Percentiles rank a stretch among this genome's conserved stretches.
phyloP scores from a whole-genome alignment of 2,113 vertebrate genomes.

The Ariopsis seemanni region DNA sequence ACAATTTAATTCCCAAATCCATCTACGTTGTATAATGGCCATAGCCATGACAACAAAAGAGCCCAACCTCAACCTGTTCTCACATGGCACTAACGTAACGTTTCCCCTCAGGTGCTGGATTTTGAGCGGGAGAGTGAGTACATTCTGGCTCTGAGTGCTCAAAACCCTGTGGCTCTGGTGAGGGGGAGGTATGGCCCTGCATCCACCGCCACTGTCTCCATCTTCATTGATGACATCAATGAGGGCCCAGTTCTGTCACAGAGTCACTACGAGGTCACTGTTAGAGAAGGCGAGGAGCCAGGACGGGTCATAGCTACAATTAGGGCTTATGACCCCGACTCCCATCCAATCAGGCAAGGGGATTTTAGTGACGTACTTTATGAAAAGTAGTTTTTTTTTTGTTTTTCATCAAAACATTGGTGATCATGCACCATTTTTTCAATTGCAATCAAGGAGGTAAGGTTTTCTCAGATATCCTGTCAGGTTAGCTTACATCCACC shows the following conservation, averaged over 20 bases:
- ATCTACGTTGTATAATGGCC: neutral
- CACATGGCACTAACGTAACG: neutral
- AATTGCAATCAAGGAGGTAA: neutral
- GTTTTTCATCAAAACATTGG: no score
- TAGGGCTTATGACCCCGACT: constrained; percentile 75
- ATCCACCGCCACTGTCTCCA: constrained; percentile 75
- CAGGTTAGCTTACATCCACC: neutral
- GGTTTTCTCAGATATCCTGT: neutral
- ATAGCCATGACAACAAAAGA: neutral
- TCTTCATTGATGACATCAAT: constrained; percentile 75
- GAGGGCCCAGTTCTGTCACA: constrained; percentile 75
- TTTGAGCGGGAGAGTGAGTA: constrained; percentile 78
- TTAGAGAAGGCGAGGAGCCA: constrained; percentile 73
- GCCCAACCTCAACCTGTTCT: neutral
- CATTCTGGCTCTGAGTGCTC: constrained; percentile 72
- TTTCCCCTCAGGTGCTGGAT: constrained; percentile 70
- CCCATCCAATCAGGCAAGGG: constrained; percentile 72
- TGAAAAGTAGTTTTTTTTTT: neutral
- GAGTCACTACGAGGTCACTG: constrained; percentile 74
- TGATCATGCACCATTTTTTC: no score
- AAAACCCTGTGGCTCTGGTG: constrained; percentile 74
- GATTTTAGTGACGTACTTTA: neutral
- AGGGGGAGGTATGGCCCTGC: constrained; percentile 72
- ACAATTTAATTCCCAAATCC: constrained; percentile 10
- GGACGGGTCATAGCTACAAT: constrained; percentile 75